phyloP scores from a whole-genome alignment of 1,140 invertebrate species.

The Platyscapa corneri region DNA sequence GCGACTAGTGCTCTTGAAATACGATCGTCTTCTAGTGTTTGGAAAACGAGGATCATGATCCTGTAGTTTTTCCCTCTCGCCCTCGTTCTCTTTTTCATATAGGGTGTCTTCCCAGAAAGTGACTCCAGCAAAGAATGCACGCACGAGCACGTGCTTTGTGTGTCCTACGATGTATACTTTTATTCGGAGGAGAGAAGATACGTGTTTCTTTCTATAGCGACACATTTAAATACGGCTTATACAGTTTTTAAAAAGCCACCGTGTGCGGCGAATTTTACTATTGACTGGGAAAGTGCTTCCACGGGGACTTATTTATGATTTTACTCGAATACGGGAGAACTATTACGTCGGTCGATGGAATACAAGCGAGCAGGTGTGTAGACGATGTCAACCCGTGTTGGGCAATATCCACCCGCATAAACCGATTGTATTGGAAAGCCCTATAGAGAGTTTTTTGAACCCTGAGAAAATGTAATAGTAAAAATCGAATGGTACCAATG shows the following conservation, averaged over 20 bases:
- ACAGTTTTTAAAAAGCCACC: neutral
- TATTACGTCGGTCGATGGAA: neutral
- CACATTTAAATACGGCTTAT: neutral
- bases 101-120: neutral
- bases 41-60: neutral
- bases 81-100: neutral
- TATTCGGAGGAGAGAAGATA: neutral
- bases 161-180: neutral
- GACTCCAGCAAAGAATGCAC: neutral
- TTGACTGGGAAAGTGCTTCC: neutral
- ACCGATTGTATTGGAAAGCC: neutral
- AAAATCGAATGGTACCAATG: neutral
- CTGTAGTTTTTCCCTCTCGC: neutral
- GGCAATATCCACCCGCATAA: no score
- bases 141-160: neutral
- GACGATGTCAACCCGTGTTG: neutral
- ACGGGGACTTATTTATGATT: neutral
- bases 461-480: neutral
- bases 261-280: no score
- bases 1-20: slow-evolving; percentile 21
- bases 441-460: neutral
- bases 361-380: neutral
- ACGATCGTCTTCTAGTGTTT: slow-evolving; percentile 26
- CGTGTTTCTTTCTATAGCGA: neutral
- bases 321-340: neutral